Evolutionary conservation across 2,888 invertebrate genomes (phyloP), one percentile per base, ranked within the genome.

Genomic region (Anthophora plumipes): DNA sequence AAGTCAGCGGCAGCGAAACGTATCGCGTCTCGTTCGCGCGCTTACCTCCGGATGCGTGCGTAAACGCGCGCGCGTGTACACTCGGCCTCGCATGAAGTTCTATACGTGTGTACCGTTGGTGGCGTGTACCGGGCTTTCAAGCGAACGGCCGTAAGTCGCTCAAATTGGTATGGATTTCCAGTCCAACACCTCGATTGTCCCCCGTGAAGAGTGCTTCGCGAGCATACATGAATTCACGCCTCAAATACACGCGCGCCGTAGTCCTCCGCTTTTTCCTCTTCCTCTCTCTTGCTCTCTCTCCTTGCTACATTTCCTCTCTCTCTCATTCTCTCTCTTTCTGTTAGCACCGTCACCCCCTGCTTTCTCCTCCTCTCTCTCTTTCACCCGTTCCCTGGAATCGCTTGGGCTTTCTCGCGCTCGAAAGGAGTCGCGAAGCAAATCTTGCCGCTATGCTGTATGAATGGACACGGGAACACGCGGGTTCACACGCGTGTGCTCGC

Each of bases 141-240:
- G 88, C 89, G 90, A 89, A 89, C 88, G 87, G 83, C 88, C 85
- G 89, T 90, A 91, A 92, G 92, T 92, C 91, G 90, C 90, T 92
- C 88, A 93, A 93, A 93, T 93, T 92, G 92, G 91, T 92, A 93
- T 92, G 92, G 91, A 92, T 93, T 93, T 93, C 93, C 93, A 93
- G 92, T 92, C 92, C 93, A 92, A 93, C 93, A 93, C 93, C 93
- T 93, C 92, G 92, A 93, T 93, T 93, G 92, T 93, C 89, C 91
- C 86, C 79, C 71, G 85, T 92, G 89, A 91, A 92, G 92, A 92
- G 93, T 92, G 86, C 93, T 92, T 91, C 89, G 90, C 89, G 86
- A 89, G 88, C 90, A 91, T 91, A 92, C 91, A 88, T 90, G 91
- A 91, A 91, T 91, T 92, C 90, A 91, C 90, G 91, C 90, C 89